Percentiles rank a stretch among this genome's conserved stretches.
These are phyloP conservation scores for Diabrotica virgifera DNA, from an alignment of 1,140 invertebrate species.

Conservation along the genomic window DNA sequence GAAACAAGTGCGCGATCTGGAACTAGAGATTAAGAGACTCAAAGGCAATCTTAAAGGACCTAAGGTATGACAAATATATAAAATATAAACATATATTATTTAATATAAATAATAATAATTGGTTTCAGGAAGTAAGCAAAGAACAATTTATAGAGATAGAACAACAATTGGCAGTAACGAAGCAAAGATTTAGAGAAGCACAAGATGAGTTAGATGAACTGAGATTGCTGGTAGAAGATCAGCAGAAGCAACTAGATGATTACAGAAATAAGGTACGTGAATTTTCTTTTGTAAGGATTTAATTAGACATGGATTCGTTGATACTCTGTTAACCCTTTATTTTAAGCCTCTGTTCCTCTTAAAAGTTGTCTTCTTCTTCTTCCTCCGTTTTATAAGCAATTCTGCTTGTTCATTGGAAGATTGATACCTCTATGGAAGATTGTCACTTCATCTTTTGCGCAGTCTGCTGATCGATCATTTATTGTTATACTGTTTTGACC, in stretches of 20 bases:
- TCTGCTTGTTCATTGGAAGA: no score
- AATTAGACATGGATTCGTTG: no score
- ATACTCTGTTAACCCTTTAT: no score
- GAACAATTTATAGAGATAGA: conserved; percentile 64
- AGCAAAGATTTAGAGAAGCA: conserved; percentile 62
- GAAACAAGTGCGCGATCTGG: conserved; percentile 53
- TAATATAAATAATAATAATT: not conserved
- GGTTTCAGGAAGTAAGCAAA: conserved; percentile 50
- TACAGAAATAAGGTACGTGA: conserved; percentile 65
- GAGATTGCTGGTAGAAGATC: conserved; percentile 64
- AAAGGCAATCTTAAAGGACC: conserved; percentile 33
- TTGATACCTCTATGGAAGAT: no score
- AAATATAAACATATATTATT: no score
- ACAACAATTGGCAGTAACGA: conserved; percentile 58
- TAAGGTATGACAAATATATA: conserved; percentile 14
- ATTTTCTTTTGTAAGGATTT: no score
- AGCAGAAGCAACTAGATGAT: conserved; percentile 67
- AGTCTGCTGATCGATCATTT: no score
- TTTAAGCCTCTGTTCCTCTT: no score
- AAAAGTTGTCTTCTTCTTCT: no score
- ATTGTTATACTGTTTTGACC: no score
- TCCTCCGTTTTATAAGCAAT: no score
- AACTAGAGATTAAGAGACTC: conserved; percentile 50
- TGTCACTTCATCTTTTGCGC: no score
- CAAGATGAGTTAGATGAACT: conserved; percentile 68